Percentiles rank a stretch among this genome's conserved stretches.
Conservation (phyloP, 2,888 invertebrate genomes). For the Atethmia centrago region DNA sequence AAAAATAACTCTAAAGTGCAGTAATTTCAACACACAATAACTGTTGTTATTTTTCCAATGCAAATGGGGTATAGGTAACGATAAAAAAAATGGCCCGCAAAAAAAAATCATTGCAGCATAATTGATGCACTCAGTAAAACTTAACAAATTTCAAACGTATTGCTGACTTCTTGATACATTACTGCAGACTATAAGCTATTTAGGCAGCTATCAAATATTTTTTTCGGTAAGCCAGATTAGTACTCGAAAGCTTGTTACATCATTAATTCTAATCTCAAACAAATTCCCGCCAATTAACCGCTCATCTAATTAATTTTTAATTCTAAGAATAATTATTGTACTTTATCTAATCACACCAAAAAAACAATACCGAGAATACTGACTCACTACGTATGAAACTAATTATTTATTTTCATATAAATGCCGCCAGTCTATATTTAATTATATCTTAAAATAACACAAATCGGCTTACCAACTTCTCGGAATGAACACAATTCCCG, state of each 20-base stretch:
- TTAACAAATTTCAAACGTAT: background rate
- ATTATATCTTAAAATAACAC: slow-evolving; percentile 88
- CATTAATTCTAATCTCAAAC: background rate
- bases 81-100: too few relatives aligned
- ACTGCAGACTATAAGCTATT: too few relatives aligned
- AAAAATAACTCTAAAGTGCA: too few relatives aligned
- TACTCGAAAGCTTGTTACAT: background rate
- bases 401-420: slow-evolving; percentile 87
- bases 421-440: slow-evolving; percentile 87
- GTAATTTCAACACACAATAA: too few relatives aligned
- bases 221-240: background rate
- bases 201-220: rapidly evolving
- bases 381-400: slow-evolving; percentile 83
- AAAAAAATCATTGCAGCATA: too few relatives aligned
- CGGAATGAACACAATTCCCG: slow-evolving; percentile 78
- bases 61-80: too few relatives aligned
- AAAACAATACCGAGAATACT: slow-evolving; percentile 80
- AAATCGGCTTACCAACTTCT: slow-evolving; percentile 85
- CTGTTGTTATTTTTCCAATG: too few relatives aligned
- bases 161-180: background rate
- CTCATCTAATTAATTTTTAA: slow-evolving; percentile 13
- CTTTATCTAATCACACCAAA: slow-evolving; percentile 63
- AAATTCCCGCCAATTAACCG: slow-evolving; percentile 22
- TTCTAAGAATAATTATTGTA: slow-evolving; percentile 45
- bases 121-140: background rate